phyloP scores from a whole-genome alignment of 2,888 invertebrate species.

The Diploptera punctata region DNA sequence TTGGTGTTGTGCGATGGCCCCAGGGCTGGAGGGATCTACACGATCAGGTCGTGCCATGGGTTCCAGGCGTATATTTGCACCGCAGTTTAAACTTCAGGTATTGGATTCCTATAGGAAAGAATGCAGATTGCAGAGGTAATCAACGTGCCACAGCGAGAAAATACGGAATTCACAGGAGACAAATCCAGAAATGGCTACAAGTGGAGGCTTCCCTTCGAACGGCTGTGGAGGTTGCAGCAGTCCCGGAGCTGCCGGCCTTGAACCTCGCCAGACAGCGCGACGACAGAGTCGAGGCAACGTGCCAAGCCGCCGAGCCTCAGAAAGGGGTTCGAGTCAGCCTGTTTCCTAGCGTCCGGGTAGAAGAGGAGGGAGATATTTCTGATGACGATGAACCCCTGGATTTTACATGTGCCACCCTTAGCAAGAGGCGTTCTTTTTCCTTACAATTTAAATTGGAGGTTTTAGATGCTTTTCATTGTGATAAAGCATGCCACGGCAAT shows the following conservation, averaged over 20 bases:
- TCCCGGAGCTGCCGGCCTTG: slow-evolving; percentile 54
- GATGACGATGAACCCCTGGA: slow-evolving; percentile 48
- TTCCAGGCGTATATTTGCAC: slow-evolving; percentile 86
- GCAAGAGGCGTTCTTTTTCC: slow-evolving; percentile 56
- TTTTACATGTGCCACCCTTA: slow-evolving; percentile 48
- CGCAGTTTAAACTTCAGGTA: slow-evolving; percentile 88
- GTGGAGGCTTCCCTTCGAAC: slow-evolving; percentile 80
- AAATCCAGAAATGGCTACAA: slow-evolving; percentile 93
- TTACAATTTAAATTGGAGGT: slow-evolving; percentile 58
- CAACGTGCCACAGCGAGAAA: slow-evolving; percentile 90
- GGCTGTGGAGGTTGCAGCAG: slow-evolving; percentile 61
- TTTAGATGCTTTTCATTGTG: slow-evolving; percentile 57
- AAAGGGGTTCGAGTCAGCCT: slow-evolving; percentile 31
- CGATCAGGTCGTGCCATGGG: slow-evolving; percentile 62
- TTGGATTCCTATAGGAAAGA: slow-evolving; percentile 85
- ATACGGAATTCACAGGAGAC: slow-evolving; percentile 87
- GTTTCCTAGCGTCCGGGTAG: slow-evolving; percentile 35
- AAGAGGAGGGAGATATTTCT: slow-evolving; percentile 43
- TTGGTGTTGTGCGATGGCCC: slow-evolving; percentile 36
- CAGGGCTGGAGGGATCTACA: slow-evolving; percentile 32
- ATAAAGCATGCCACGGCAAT: slow-evolving; percentile 56
- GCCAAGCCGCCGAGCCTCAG: slow-evolving; percentile 29
- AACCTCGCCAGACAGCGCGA: slow-evolving; percentile 59
- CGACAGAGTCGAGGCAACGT: slow-evolving; percentile 45
- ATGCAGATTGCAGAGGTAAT: slow-evolving; percentile 87